phyloP scores from a whole-genome alignment of 2,888 invertebrate genomes.

The Pristionchus entomophagus region DNA sequence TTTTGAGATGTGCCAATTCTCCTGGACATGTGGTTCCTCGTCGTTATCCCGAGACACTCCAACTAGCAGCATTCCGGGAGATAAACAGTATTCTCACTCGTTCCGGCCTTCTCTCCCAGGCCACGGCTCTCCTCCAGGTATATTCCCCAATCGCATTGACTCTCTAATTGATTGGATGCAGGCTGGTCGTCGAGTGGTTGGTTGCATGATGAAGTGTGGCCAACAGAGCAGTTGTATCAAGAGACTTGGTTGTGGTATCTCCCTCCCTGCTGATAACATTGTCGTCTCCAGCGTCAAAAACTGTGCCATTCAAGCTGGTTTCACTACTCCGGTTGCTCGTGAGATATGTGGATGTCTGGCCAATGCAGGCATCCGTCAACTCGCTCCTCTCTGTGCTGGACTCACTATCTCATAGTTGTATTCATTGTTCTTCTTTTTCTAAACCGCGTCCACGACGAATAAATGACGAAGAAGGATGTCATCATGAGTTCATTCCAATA shows the following conservation, averaged over 20 bases:
- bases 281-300: neutral
- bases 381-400: too few relatives aligned
- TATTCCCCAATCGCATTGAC: neutral
- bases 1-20: neutral
- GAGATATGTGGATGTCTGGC: too few relatives aligned
- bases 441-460: too few relatives aligned
- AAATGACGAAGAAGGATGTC: too few relatives aligned
- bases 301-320: neutral
- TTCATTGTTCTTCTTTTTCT: too few relatives aligned
- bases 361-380: neutral
- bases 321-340: neutral
- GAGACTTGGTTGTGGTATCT: constrained; percentile 10
- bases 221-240: constrained; percentile 17
- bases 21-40: constrained; percentile 30
- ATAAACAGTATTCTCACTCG: constrained; percentile 16
- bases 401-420: too few relatives aligned
- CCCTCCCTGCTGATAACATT: constrained; percentile 30
- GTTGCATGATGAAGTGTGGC: constrained; percentile 25
- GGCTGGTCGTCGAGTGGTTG: neutral
- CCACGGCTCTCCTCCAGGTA: neutral
- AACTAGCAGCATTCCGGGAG: constrained; percentile 45
- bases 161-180: too few relatives aligned
- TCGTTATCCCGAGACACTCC: constrained; percentile 37
- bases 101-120: neutral
- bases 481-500: neutral